A percentile compares a stretch with the other conserved stretches of the same genome.
phyloP scores from a whole-genome alignment of 2,113 vertebrate genomes.

The Calidris pygmaea region DNA sequence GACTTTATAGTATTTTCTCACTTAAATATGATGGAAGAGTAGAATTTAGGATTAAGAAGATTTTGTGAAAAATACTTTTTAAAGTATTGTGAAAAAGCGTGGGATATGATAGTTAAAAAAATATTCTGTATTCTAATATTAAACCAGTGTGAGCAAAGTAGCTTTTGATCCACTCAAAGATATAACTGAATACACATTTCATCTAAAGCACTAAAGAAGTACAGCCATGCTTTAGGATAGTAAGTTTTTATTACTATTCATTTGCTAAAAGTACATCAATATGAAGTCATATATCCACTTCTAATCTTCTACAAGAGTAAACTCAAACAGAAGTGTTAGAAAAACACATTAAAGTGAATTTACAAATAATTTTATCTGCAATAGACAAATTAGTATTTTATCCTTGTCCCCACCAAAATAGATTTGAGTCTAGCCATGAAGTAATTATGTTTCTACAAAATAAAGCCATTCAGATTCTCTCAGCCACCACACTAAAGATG shows the following conservation, averaged over 20 bases:
- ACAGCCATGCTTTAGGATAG: background rate
- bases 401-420: background rate
- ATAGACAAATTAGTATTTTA: background rate
- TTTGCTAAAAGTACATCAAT: background rate
- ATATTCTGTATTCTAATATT: too few species aligned
- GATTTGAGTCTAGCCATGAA: background rate
- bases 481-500: background rate
- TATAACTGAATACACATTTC: background rate
- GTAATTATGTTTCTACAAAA: background rate
- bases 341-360: background rate
- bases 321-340: background rate
- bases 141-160: background rate
- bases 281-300: background rate
- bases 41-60: background rate
- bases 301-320: background rate
- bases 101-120: background rate
- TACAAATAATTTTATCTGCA: background rate
- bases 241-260: background rate
- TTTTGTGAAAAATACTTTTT: background rate
- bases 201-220: background rate
- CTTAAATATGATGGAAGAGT: background rate
- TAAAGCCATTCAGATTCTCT: background rate
- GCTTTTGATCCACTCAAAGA: background rate
- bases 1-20: background rate
- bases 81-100: background rate